Conservation (phyloP, 1,140 invertebrate genomes). For the Euura saliciscinereae region DNA sequence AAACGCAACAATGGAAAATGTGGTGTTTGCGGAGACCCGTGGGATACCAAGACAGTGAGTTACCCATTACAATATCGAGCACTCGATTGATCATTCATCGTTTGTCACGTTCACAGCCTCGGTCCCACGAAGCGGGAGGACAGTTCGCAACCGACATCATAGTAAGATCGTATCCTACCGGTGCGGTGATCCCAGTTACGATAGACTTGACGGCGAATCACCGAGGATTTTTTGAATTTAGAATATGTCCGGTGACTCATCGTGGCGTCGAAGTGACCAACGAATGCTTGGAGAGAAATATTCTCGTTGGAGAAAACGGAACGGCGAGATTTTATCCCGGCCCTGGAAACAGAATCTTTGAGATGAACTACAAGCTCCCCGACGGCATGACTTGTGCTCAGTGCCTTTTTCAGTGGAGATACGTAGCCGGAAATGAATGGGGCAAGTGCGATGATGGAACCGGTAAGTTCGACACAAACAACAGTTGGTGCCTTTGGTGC, state of each 20-base stretch:
- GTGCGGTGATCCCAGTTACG: conserved; percentile 71
- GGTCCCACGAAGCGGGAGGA: conserved; percentile 84
- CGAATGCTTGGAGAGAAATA: conserved; percentile 76
- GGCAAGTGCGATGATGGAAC: conserved; percentile 73
- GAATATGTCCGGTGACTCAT: conserved; percentile 73
- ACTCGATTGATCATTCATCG: neutral
- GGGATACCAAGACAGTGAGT: conserved; percentile 66
- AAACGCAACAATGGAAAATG: conserved; percentile 78
- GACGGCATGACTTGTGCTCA: conserved; percentile 73
- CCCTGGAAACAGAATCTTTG: conserved; percentile 78
- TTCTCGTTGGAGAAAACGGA: conserved; percentile 66
- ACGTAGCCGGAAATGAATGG: conserved; percentile 83
- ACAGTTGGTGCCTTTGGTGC: too few relatives aligned
- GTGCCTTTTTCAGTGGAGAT: conserved; percentile 84
- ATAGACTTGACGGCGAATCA: conserved; percentile 82
- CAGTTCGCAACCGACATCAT: conserved; percentile 82
- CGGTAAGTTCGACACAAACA: conserved; percentile 31
- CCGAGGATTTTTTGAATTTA: conserved; percentile 87
- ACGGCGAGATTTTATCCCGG: conserved; percentile 73
- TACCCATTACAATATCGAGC: too few relatives aligned
- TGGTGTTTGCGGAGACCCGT: conserved; percentile 87
- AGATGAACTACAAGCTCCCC: conserved; percentile 74
- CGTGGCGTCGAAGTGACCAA: conserved; percentile 67
- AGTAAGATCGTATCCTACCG: conserved; percentile 74
- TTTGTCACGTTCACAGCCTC: conserved; percentile 60